Evolutionary conservation across 2,888 invertebrate genomes (phyloP).

Genomic region (Pseudococcus longispinus): DNA sequence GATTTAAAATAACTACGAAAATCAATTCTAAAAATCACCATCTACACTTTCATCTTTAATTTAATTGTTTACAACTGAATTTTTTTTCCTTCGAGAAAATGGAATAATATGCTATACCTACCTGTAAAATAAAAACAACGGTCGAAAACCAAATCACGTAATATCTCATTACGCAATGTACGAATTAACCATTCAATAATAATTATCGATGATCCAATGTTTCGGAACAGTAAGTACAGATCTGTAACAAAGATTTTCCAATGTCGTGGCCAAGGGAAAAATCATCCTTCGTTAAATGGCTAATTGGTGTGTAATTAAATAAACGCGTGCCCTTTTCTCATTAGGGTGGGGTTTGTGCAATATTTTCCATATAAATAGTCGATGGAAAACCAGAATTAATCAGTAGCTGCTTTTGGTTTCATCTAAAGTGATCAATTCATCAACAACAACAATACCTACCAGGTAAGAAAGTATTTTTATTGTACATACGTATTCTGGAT

Average conservation of each 20-base stretch:
- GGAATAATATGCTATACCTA: too few species aligned
- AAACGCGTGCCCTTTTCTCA: neutral
- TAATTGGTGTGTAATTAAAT: slow-evolving; percentile 35
- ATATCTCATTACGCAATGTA: neutral
- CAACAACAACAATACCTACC: neutral
- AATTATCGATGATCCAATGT: neutral
- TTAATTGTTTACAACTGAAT: too few species aligned
- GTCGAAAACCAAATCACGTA: neutral
- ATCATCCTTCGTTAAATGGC: neutral
- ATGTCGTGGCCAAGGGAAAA: slow-evolving; percentile 44
- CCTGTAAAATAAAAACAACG: neutral
- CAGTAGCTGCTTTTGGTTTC: slow-evolving; percentile 10
- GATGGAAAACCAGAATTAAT: neutral
- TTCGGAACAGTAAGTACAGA: slow-evolving; percentile 24
- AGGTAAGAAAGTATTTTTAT: neutral
- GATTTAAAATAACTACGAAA: too few species aligned
- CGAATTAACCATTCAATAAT: neutral
- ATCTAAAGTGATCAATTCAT: neutral
- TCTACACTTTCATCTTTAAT: too few species aligned
- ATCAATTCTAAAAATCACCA: too few species aligned
- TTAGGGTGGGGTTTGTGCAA: neutral
- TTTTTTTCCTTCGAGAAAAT: too few species aligned
- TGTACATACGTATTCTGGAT: neutral
- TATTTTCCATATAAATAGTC: neutral
- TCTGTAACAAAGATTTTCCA: slow-evolving; percentile 36